Base-by-base conservation (phyloP, 2,113 vertebrate genomes). In the Oncorhynchus masou region DNA sequence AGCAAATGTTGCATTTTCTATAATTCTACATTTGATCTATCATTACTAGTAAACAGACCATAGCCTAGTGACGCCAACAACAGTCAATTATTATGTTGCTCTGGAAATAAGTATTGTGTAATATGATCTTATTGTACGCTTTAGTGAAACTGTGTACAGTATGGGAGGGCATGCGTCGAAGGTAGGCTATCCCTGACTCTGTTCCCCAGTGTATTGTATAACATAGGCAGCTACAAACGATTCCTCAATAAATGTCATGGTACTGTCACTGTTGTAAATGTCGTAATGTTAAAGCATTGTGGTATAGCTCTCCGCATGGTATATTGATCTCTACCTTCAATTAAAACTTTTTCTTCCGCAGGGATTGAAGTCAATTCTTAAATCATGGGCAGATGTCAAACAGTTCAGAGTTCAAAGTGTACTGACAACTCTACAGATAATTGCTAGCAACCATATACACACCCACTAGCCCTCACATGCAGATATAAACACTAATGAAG, bases 391-490 rank as follows among this genome's bases (percentile, higher is more conserved):
- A 74, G 29, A 57, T 73, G 31, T 78, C 4, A 75, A 73, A 60
- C 70, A 68, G 70, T 70, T 57, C 67, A 74, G 34, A 78, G 75
- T 86, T 88, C 83, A 92, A 87, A 79, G 83, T 83, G 34, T 82
- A 74, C 19, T 64, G 82, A 71, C 84, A 76, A 75, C 83, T 87
- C 75, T 69, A 8, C 69, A 88, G 85, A 88, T 84, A 87, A 86
- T 75, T 71, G 8, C 73, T 25, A 3, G 27, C 75, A 74, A 80
- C 65, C 74, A 57, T 72, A n/a, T 49, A 34, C 27, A 60, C 54
- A 73, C 16, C 25, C 20, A 31, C 49, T 31, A 74, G 77, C 51
- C 12, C 5, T 15, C 16, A 54, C 12, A 54, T 54, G 49, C 16
- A 54, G 51, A 54, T 5, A 45, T 45, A 19, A 54, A 19, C 51